Conservation (phyloP, 2,888 invertebrate genomes). For the Gisinianus flammeolus region DNA sequence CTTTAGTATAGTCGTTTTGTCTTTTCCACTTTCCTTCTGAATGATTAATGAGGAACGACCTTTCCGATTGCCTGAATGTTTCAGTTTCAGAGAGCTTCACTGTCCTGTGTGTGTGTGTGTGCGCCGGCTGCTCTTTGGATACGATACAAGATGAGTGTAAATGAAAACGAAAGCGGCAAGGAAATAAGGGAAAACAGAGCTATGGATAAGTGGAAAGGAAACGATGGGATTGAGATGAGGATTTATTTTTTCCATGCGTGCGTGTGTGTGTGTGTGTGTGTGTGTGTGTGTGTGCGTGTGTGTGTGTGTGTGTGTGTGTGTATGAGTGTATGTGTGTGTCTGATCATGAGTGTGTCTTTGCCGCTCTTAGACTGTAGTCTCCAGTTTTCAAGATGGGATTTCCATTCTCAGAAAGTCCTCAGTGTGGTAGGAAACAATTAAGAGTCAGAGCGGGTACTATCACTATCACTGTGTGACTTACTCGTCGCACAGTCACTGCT, state of each 20-base stretch:
- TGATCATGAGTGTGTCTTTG: too few species aligned
- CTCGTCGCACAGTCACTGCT: too few species aligned
- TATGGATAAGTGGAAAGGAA: slow-evolving; percentile 23
- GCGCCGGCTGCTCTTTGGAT: neutral
- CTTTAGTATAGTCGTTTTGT: too few species aligned
- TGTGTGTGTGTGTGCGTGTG: too few species aligned
- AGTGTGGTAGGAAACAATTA: neutral
- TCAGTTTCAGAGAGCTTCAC: neutral
- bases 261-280: slow-evolving; percentile 7
- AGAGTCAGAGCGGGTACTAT: too few species aligned
- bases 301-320: neutral
- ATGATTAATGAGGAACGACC: slow-evolving; percentile 38
- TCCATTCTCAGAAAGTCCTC: neutral
- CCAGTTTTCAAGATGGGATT: too few species aligned
- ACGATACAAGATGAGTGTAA: neutral
- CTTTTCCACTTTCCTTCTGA: slow-evolving; percentile 19
- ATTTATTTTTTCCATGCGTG: slow-evolving; percentile 33
- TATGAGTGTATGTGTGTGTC: neutral
- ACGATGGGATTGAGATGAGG: slow-evolving; percentile 25
- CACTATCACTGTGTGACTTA: too few species aligned
- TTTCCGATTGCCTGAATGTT: slow-evolving; percentile 37
- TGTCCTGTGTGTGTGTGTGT: too few species aligned
- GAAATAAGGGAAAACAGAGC: neutral
- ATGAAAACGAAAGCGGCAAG: slow-evolving; percentile 18
- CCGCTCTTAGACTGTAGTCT: too few species aligned